Evolutionary conservation across 2,888 invertebrate species (phyloP), one percentile per base, ranked within the genome.

Genomic region (Blera fallax): DNA sequence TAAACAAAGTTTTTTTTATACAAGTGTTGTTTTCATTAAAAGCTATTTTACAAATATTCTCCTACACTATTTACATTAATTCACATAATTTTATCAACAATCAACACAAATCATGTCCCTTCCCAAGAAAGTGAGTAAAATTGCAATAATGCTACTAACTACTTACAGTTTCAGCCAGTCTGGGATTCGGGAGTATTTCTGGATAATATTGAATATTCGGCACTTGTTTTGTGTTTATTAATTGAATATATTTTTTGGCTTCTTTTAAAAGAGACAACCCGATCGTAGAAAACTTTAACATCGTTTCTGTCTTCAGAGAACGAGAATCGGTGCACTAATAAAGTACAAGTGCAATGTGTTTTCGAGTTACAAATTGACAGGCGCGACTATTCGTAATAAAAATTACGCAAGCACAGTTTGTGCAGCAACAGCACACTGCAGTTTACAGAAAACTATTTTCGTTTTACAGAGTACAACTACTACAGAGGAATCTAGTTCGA

Each of bases 401-500:
- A 77, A 77, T 81, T 81, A 81, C 76, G 81, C 85, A 85, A 85
- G 81, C 81, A 85, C 76, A 70, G 27, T 40, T 67, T 70, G 74
- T 80, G 76, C 81, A 70, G 69, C 52, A 29, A 60, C 32, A 34
- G 24, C 50, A 29, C 32, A 50, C 56, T 80, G 72, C 56, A 69
- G 34, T 54, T 70, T 80, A 70, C 74, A 80, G 80, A 70, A 58
- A 62, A 81, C 74, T 85, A 72, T 87, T 83, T 79, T 76, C 16
- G 62, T 58, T 62, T 88, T 87, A 80, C 81, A 89, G 89, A 88
- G 93, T 29, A 94, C 93, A 87, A 93, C 93, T 87, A 82, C 87
- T 6, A 94, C 93, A 88, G 94, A 94, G 14, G 95, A 94, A 87
- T 94, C 94, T 80, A 94, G 94, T 88, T 95, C 95, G 32, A 95